phyloP scores from a whole-genome alignment of 2,888 invertebrate genomes.

The Caenorhabditis sp. region DNA sequence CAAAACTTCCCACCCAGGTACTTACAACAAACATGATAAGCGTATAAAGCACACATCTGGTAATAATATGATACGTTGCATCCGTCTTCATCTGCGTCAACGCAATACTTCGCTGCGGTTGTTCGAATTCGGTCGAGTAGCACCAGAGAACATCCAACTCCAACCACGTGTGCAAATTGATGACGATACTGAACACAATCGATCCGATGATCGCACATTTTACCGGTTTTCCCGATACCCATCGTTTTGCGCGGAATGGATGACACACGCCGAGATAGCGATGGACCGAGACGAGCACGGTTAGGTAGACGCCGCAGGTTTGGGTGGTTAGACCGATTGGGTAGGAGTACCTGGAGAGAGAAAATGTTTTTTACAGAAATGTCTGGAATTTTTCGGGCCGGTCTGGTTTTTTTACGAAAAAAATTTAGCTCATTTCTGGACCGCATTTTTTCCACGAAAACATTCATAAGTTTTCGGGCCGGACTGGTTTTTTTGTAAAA shows the following conservation, averaged over 20 bases:
- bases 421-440: too few species aligned
- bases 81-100: conserved; percentile 48
- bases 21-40: conserved; percentile 62
- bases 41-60: conserved; percentile 57
- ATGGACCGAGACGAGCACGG: conserved; percentile 67
- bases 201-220: conserved; percentile 55
- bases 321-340: conserved; percentile 69
- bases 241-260: conserved; percentile 66
- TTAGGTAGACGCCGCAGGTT: conserved; percentile 68
- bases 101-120: conserved; percentile 47
- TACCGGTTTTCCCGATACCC: conserved; percentile 64
- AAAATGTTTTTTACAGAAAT: neutral
- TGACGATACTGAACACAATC: conserved; percentile 61
- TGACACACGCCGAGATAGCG: conserved; percentile 56
- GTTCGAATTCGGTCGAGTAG: conserved; percentile 54
- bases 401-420: neutral
- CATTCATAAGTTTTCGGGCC: too few species aligned
- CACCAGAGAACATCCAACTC: conserved; percentile 59
- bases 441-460: too few species aligned
- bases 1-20: too few species aligned
- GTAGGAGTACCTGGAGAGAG: conserved; percentile 60
- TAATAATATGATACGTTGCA: conserved; percentile 42
- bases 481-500: too few species aligned
- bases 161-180: conserved; percentile 68
- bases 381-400: neutral